phyloP scores from a whole-genome alignment of 2,113 vertebrate genomes.

The Noctilio leporinus region DNA sequence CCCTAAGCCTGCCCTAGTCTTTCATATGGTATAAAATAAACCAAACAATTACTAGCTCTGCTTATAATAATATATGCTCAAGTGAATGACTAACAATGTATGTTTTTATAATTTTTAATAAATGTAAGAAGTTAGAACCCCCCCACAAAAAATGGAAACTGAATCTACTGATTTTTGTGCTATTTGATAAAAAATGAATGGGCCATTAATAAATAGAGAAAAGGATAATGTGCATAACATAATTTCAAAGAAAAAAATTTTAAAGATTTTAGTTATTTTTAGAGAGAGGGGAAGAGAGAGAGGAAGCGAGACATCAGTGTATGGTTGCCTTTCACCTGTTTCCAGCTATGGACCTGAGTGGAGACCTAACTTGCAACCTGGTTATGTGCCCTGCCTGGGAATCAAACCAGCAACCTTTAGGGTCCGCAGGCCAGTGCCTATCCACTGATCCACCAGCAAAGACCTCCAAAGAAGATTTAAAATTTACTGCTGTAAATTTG shows the following conservation, averaged over 20 bases:
- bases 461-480: too few relatives aligned
- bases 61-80: background rate
- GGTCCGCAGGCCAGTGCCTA: too few relatives aligned
- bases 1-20: background rate
- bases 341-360: too few relatives aligned
- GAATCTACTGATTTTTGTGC: background rate
- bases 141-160: too few relatives aligned
- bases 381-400: too few relatives aligned
- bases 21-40: conserved; percentile 24
- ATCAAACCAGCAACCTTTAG: too few relatives aligned
- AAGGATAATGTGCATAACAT: background rate
- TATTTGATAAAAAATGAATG: background rate
- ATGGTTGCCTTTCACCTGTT: too few relatives aligned
- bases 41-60: background rate
- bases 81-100: background rate
- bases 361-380: too few relatives aligned
- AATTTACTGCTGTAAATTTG: background rate
- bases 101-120: background rate
- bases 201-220: background rate
- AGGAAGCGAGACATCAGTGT: too few relatives aligned
- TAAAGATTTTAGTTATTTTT: too few relatives aligned
- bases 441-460: too few relatives aligned
- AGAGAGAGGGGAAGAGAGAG: too few relatives aligned
- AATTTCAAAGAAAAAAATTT: background rate
- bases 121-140: background rate